Conservation (phyloP, 2,888 invertebrate species). For the Nasonovia ribisnigri region DNA sequence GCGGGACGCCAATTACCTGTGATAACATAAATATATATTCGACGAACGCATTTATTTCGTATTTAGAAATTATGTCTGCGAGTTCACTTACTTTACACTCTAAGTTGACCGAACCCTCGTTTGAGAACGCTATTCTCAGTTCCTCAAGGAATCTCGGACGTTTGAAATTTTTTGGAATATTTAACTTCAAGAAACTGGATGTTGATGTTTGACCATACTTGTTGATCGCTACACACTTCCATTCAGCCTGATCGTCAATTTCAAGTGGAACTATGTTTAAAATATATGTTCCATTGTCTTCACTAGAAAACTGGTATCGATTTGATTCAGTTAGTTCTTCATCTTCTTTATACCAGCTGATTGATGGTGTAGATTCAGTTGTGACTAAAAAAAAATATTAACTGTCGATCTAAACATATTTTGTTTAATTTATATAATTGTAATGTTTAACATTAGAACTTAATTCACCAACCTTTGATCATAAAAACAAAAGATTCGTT, state of each 20-base stretch:
- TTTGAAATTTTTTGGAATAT: constrained; percentile 89
- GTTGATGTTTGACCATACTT: constrained; percentile 91
- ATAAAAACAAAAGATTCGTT: constrained; percentile 85
- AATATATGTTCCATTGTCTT: constrained; percentile 80
- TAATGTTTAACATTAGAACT: neutral
- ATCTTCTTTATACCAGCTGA: constrained; percentile 92
- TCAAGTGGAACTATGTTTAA: constrained; percentile 82
- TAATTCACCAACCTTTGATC: constrained; percentile 77
- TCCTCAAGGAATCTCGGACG: constrained; percentile 90
- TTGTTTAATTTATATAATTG: neutral
- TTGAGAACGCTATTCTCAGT: constrained; percentile 85
- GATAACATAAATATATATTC: neutral
- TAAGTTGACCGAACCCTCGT: constrained; percentile 90
- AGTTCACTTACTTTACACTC: constrained; percentile 79
- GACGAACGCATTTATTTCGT: neutral
- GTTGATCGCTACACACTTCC: constrained; percentile 91
- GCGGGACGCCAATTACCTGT: constrained; percentile 87
- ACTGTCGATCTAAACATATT: neutral
- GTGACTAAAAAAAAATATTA: constrained; percentile 74
- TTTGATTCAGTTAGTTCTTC: constrained; percentile 78
- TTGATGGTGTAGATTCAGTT: constrained; percentile 82
- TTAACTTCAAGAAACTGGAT: constrained; percentile 86
- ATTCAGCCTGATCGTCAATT: constrained; percentile 89
- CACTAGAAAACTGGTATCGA: constrained; percentile 79
- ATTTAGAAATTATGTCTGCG: neutral